Evolutionary conservation across 1,140 invertebrate genomes (phyloP).

Genomic region (Conopomorpha cramerella): DNA sequence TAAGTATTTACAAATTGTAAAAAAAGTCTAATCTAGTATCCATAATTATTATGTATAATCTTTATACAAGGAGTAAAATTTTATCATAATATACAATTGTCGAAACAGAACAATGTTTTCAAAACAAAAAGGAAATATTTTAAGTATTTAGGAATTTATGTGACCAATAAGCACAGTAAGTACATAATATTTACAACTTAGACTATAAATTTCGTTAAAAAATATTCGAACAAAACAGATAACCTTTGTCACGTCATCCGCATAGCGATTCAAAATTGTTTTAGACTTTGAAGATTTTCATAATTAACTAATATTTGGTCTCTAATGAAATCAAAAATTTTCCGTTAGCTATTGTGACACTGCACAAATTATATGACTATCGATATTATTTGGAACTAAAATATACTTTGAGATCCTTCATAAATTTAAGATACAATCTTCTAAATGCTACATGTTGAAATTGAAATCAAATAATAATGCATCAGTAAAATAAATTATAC

Average conservation of each 20-base stretch:
- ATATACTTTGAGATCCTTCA: constrained; percentile 47
- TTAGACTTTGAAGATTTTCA: constrained; percentile 7
- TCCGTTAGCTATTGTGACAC: constrained; percentile 17
- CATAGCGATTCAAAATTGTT: not conserved
- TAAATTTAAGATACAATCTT: constrained; percentile 14
- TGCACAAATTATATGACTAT: constrained; percentile 37
- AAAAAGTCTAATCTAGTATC: constrained; percentile 9
- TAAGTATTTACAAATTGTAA: constrained; percentile 42
- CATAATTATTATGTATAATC: no score
- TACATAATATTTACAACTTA: constrained; percentile 20
- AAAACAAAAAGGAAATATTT: constrained; percentile 15
- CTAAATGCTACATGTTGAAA: constrained; percentile 9
- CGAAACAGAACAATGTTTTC: no score
- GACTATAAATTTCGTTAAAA: constrained; percentile 12
- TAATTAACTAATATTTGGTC: constrained; percentile 51
- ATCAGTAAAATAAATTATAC: constrained; percentile 34
- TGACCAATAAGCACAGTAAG: not conserved
- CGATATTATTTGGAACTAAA: constrained; percentile 49
- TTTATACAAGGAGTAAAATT: not conserved
- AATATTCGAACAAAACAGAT: constrained; percentile 3
- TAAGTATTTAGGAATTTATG: not conserved
- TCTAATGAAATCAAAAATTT: constrained; percentile 26
- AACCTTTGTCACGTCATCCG: constrained; percentile 1
- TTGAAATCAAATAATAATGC: constrained; percentile 23
- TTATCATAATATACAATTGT: constrained; percentile 11